These are phyloP conservation scores for Tachina fera DNA, from an alignment of 2,888 invertebrate genomes.

Conservation along the genomic window DNA sequence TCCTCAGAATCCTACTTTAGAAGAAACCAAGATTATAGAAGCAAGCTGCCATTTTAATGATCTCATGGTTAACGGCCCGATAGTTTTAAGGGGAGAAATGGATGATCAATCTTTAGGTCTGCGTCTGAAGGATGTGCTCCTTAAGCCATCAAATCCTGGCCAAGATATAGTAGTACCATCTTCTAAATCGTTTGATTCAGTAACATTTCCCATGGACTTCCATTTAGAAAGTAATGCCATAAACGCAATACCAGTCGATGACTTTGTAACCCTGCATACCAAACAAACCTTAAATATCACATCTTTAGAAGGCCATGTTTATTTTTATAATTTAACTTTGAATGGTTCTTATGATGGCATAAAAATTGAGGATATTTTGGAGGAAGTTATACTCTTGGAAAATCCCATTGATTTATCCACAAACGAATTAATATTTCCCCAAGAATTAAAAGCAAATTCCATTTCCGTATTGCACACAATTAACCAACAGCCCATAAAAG, in stretches of 20 bases:
- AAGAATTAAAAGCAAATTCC: conserved; percentile 74
- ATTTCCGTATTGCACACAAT: conserved; percentile 79
- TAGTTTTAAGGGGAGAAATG: conserved; percentile 83
- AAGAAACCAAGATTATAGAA: conserved; percentile 81
- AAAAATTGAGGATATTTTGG: conserved; percentile 82
- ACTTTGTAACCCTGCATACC: conserved; percentile 84
- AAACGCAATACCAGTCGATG: conserved; percentile 82
- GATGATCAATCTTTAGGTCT: conserved; percentile 81
- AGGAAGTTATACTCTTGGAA: conserved; percentile 82
- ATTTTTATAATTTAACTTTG: conserved; percentile 83
- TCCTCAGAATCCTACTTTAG: conserved; percentile 83
- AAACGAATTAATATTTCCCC: conserved; percentile 80
- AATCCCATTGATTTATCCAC: conserved; percentile 73
- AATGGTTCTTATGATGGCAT: conserved; percentile 82
- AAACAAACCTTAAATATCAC: conserved; percentile 83
- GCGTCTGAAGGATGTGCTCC: conserved; percentile 83
- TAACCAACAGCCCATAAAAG: conserved; percentile 79
- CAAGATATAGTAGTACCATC: conserved; percentile 81
- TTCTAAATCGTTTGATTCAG: conserved; percentile 83
- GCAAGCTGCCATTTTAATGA: conserved; percentile 83
- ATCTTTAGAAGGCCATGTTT: conserved; percentile 81
- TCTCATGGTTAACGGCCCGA: conserved; percentile 84
- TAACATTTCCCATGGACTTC: conserved; percentile 81
- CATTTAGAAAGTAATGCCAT: conserved; percentile 82
- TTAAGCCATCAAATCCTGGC: conserved; percentile 81